These are phyloP conservation scores for Standfussiana lucernea DNA, from an alignment of 2,888 invertebrate genomes.

Conservation along the genomic window DNA sequence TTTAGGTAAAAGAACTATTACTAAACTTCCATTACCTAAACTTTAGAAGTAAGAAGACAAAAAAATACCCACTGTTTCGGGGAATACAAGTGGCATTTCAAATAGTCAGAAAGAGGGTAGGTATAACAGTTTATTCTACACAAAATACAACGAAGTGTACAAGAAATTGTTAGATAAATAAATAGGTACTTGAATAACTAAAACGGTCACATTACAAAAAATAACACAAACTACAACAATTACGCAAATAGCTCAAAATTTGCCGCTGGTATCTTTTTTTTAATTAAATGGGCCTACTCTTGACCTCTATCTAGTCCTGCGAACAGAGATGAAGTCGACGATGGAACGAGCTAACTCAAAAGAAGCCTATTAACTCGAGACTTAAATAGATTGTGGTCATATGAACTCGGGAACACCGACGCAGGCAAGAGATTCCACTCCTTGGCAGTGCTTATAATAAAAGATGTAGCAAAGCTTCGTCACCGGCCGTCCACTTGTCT, in stretches of 20 bases:
- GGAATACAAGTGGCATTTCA: background rate
- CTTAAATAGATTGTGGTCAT: no score
- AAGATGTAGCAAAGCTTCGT: no score
- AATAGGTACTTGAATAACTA: background rate
- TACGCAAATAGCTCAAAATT: background rate
- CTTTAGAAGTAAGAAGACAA: background rate
- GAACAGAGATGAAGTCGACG: no score
- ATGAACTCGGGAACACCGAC: no score
- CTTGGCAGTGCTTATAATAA: no score
- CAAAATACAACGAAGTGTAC: background rate
- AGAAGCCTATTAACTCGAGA: no score
- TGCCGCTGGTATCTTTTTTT: background rate
- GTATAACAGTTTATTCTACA: background rate
- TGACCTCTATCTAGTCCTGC: no score
- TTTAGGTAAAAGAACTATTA: background rate
- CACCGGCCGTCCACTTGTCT: background rate
- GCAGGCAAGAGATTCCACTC: no score
- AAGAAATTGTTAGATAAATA: background rate
- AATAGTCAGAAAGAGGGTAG: slow-evolving; percentile 1
- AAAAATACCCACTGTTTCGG: background rate
- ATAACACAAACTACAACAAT: background rate
- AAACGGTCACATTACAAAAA: background rate
- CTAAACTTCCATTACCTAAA: background rate
- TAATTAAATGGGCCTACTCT: no score
- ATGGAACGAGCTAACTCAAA: no score